phyloP scores from a whole-genome alignment of 2,113 vertebrate genomes.

The Crotalus helleri region DNA sequence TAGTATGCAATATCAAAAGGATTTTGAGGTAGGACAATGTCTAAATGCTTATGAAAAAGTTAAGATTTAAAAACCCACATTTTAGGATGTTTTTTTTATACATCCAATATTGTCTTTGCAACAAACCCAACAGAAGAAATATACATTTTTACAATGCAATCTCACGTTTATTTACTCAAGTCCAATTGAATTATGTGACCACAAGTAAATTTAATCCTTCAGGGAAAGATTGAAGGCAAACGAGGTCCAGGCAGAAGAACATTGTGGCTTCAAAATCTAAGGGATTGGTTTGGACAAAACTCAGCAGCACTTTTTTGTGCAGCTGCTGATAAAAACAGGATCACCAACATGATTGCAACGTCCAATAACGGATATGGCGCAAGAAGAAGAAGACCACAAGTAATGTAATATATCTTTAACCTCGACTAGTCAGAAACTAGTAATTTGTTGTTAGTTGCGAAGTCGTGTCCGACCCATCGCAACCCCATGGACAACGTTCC shows the following conservation, averaged over 20 bases:
- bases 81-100: neutral
- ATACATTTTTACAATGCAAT: neutral
- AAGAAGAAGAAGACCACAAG: neutral
- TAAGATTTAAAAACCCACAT: neutral
- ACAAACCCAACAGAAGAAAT: neutral
- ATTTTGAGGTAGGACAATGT: neutral
- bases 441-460: neutral
- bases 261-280: too few species aligned
- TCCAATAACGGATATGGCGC: too few species aligned
- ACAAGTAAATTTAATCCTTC: neutral
- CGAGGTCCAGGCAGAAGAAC: too few species aligned
- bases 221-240: too few species aligned
- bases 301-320: too few species aligned
- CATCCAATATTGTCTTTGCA: neutral
- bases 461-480: too few species aligned
- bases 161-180: neutral
- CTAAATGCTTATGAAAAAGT: neutral
- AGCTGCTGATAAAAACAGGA: too few species aligned
- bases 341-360: too few species aligned
- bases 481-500: too few species aligned
- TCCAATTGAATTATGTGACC: neutral
- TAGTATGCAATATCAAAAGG: neutral
- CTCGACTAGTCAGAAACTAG: neutral
- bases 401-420: neutral
- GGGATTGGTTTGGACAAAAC: too few species aligned